Base-by-base conservation (phyloP, 2,888 invertebrate species). In the Pseudococcus viburni region DNA sequence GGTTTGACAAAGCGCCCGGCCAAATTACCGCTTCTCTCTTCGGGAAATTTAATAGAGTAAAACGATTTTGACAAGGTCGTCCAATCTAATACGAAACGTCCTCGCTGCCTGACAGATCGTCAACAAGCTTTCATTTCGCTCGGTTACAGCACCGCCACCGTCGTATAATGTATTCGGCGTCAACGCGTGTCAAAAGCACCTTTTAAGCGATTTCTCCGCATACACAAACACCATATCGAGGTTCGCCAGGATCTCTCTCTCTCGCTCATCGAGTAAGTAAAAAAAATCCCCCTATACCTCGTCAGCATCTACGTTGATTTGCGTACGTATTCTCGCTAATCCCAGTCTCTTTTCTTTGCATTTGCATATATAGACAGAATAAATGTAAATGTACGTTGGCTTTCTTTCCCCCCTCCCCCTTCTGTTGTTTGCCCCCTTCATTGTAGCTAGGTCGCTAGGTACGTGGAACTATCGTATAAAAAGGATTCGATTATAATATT, bases 141-240 rank as follows among this genome's bases (percentile, higher is more conserved):
- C 80, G 80, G 80, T 80, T 80, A 39, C 42, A 80, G 42, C 77
- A 68, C 5, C 11, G 55, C 55, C 5, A 17, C 17, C 5, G 5
- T 6, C 5, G 68, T 42, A 80, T 80, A 80, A 80, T 80, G 80
- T 80, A 80, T 80, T 80, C 80, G 11, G 80, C 80, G 80, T 80
- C 80, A 80, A 80, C 80, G 51, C 51, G 46, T 84, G 48, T 85
- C 59, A 85, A 59, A 85, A 85, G 48, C 85, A 85, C 85, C 19
- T 51, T 59, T 84, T 84, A 51, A 51, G 46, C 46, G 55, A 39
- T 51, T 55, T 51, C 59, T 33, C 59, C 19, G 1, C 46, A 6
- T 51, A 33, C 22, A 26, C 33, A 73, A 73, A 73, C 68, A 73
- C 33, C 68, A 33, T 33, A 33, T 33, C 33, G 12, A 73, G 68